A percentile compares a stretch with the other conserved stretches of the same genome.
Evolutionary conservation across 2,888 invertebrate genomes (phyloP).

Genomic region (Spodoptera littoralis): DNA sequence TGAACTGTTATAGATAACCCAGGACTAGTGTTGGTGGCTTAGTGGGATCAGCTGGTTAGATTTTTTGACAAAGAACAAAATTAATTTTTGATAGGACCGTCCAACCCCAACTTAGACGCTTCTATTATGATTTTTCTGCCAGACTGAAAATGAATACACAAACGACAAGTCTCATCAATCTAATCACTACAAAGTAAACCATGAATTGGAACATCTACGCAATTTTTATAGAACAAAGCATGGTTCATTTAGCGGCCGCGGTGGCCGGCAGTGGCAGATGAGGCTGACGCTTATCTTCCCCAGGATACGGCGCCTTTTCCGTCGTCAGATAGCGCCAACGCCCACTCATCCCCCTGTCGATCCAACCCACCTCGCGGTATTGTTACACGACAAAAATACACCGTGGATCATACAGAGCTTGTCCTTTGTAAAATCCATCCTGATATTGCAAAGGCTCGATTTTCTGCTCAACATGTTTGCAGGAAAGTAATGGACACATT

Average conservation of each 20-base stretch:
- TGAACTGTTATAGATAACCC: too few relatives aligned
- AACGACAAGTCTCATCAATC: slow-evolving; percentile 9
- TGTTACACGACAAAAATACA: slow-evolving; percentile 36
- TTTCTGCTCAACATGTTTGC: slow-evolving; percentile 25
- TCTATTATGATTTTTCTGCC: too few relatives aligned
- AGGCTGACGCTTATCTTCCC: slow-evolving; percentile 75
- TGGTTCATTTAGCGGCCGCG: slow-evolving; percentile 28
- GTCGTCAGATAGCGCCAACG: slow-evolving; percentile 57
- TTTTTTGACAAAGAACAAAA: too few relatives aligned
- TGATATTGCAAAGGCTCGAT: slow-evolving; percentile 1
- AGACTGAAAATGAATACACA: neutral
- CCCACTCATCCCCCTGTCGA: slow-evolving; percentile 20
- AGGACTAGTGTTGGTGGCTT: too few relatives aligned
- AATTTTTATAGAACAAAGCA: slow-evolving; percentile 43
- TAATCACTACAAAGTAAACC: slow-evolving; percentile 6
- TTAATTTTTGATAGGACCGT: too few relatives aligned
- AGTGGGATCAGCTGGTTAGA: too few relatives aligned
- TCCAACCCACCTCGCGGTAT: slow-evolving; percentile 40
- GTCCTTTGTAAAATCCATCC: slow-evolving; percentile 21
- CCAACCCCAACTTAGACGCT: too few relatives aligned
- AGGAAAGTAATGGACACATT: slow-evolving; percentile 14
- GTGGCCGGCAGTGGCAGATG: slow-evolving; percentile 61
- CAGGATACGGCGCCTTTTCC: slow-evolving; percentile 78
- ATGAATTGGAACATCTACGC: slow-evolving; percentile 5
- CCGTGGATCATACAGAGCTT: slow-evolving; percentile 13